These are phyloP conservation scores for Sturnus vulgaris DNA, from an alignment of 2,113 vertebrate species.

Conservation along the genomic window DNA sequence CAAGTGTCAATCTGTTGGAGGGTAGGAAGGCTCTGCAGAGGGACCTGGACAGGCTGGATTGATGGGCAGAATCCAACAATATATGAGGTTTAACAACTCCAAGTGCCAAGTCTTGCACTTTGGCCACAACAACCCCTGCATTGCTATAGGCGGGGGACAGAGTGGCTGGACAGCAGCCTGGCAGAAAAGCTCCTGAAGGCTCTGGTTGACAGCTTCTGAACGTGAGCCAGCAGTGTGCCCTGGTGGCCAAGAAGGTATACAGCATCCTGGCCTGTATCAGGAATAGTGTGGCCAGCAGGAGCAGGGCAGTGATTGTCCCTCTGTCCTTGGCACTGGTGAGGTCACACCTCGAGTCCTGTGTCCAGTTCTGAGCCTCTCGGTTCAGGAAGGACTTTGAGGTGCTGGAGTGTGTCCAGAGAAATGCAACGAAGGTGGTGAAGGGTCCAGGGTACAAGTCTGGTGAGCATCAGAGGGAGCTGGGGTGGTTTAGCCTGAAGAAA, in stretches of 20 bases:
- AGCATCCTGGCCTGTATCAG: neutral
- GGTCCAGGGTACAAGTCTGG: neutral
- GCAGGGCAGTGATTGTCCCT: too few species aligned
- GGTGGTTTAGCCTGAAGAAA: neutral
- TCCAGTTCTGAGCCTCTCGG: neutral
- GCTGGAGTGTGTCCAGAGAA: neutral
- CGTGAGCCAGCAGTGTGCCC: neutral
- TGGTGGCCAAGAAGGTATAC: neutral
- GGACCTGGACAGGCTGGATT: neutral
- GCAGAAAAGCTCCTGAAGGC: fast-evolving
- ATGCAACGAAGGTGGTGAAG: neutral
- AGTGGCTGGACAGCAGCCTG: fast-evolving
- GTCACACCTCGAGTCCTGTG: fast-evolving
- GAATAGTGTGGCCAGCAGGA: neutral
- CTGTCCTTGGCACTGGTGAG: neutral
- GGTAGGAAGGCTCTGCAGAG: neutral
- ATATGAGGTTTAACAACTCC: neutral
- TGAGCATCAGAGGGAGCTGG: neutral
- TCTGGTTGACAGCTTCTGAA: neutral
- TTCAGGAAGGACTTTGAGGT: neutral
- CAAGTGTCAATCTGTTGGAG: neutral
- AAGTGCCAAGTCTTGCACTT: fast-evolving
- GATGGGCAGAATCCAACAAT: neutral
- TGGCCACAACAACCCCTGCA: neutral
- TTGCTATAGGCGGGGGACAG: neutral